Base-by-base conservation (phyloP, 2,888 invertebrate genomes). In the Hermodice carunculata region DNA sequence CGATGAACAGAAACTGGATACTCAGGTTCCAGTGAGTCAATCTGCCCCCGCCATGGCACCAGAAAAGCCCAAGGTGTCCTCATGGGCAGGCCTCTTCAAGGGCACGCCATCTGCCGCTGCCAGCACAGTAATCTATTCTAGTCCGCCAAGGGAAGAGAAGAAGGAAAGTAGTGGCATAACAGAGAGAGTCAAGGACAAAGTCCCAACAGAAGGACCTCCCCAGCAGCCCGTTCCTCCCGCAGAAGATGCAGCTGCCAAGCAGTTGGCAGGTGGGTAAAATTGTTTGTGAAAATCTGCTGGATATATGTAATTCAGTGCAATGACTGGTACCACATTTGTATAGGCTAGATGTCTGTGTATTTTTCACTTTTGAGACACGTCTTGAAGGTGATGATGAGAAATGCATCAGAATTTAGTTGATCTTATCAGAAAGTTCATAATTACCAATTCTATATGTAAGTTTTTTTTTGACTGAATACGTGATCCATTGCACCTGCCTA, bases 1-100 rank as follows among this genome's bases (percentile, higher is more conserved):
- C 3, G 54, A 54, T 40, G 22, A 19, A 32, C 17, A n/a, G 6
- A 26, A 24, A 54, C 22, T 14, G 22, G 29, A 40, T n/a, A 19
- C 54, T 19, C 8, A 32, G 8, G 29, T 11, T 22, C 32, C 34
- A 3, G 19, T 37, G n/a, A 14, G n/a, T 17, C 24, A 54, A 8
- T n/a, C 32, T 17, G 28, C 22, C 8, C 19, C 24, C 14, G 28
- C 37, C 14, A 24, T 19, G 31, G 17, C 54, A 1, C 14, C 52
- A 17, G 29, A 40, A 22, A 44, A 49, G 46, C 28, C 22, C 6
- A 61, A 65, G 48, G 29, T 49, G 11, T 60, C 24, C 37, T 67
- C 69, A 14, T 69, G 69, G 69, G 69, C 69, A 19, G 61, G 61
- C 3, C 56, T 69, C 8, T 59, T 69, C 60, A 43, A 51, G 14